Conservation (phyloP, 92 coral and sea anemone genomes). For the Porites rus region DNA sequence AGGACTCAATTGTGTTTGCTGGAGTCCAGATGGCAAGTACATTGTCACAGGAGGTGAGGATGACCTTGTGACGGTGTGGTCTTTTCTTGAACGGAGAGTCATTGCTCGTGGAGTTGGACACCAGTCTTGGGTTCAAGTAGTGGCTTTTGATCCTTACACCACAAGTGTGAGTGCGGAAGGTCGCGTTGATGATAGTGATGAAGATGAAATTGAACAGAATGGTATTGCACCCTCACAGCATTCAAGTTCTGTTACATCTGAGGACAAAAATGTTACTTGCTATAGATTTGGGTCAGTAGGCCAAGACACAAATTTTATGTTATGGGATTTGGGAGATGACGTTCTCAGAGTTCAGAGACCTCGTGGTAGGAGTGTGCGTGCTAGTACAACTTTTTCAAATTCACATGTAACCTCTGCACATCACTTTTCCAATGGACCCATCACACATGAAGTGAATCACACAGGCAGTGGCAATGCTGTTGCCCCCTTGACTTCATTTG, state of each 20-base stretch:
- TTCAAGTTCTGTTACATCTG: constrained; percentile 59
- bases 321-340: constrained; percentile 98
- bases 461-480: constrained; percentile 69
- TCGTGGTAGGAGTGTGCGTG: constrained; percentile 83
- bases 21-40: constrained; percentile 99
- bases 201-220: constrained; percentile 88
- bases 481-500: constrained; percentile 70
- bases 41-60: constrained; percentile 98
- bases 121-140: constrained; percentile 97
- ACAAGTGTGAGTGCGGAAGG: constrained; percentile 91
- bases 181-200: constrained; percentile 96
- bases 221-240: constrained; percentile 64
- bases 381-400: constrained; percentile 58
- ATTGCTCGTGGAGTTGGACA: constrained; percentile 97
- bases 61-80: constrained; percentile 95
- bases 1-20: constrained; percentile 93
- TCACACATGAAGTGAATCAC: constrained; percentile 76
- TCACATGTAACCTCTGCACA: constrained; percentile 58
- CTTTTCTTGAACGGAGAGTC: constrained; percentile 89
- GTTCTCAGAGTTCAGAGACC: constrained; percentile 92
- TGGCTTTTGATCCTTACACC: constrained; percentile 96
- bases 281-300: constrained; percentile 99
- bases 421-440: constrained; percentile 91
- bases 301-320: constrained; percentile 91
- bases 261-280: constrained; percentile 80